Evolutionary conservation across 2,888 invertebrate genomes (phyloP), one percentile per base, ranked within the genome.

Genomic region (Catocala sponsa): DNA sequence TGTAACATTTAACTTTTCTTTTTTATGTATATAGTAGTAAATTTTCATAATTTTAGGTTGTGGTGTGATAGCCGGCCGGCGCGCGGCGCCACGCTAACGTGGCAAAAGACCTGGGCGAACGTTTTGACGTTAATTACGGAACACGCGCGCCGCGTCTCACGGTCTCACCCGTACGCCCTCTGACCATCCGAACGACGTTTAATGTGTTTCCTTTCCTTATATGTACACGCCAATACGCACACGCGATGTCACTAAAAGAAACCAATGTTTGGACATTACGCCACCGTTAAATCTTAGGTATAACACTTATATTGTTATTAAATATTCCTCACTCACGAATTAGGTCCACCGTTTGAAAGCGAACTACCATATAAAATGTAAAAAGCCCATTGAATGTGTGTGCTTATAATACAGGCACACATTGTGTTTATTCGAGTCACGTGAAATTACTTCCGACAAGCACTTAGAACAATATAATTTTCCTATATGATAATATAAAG

Each of bases 121-220:
- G 62, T 74, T 73, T 73, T 65, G 74, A 74, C 71, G 64, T 67
- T 61, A 69, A 71, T 76, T 72, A 78, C 60, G 62, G 52, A 46
- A 55, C 68, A 71, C 68, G 70, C 66, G 70, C 63, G 52, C 43
- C 49, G 57, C 51, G 25, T 48, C 47, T 32, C 41, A 46, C 15
- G 15, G 58, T 48, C 65, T 63, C 55, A 32, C 68, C 55, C 67
- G 59, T 62, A 65, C 62, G 64, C 68, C 67, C 65, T 65, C 63
- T 72, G 68, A 58, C 69, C 71, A 64, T 59, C 63, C 72, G 58
- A 63, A 69, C 70, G 55, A 67, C 50, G 56, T 65, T 69, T 68
- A 74, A 76, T 69, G 63, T 70, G 73, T 74, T 81, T 77, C 49
- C 54, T 74, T 81, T 76, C 44, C 54, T 59, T 54, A 74, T 72